Base-by-base conservation (phyloP, 1,140 invertebrate species). In the Caenorhabditis latens region DNA sequence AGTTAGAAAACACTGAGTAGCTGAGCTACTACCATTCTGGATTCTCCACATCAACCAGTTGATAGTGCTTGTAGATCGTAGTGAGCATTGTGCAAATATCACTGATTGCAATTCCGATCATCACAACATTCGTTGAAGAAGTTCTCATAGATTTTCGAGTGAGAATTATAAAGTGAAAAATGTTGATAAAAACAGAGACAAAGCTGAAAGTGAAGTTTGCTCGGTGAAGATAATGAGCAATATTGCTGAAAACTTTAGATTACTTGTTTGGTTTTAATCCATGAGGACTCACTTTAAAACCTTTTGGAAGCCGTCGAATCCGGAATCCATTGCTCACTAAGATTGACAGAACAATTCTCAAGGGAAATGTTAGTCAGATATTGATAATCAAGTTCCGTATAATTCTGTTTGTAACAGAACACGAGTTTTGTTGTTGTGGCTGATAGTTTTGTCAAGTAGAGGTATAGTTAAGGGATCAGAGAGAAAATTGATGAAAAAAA, bases 51-150 rank as follows among this genome's bases (percentile, higher is more conserved):
- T 71, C 65, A 5, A 71, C 42, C 19, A 71, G 14, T 14, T 46
- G 19, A 46, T 71, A 71, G 46, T 71, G 43, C 4, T 71, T 71
- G 42, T 71, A 71, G 16, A 71, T 71, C 16, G 43, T 71, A 5
- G 42, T 71, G 42, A 71, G 42, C 65, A 71, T 71, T n/a, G 65
- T 71, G n/a, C 9, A 71, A 46, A 48, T 71, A 46, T 71, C 65
- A 46, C 42, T 46, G 19, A 71, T 46, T 8, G 65, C 65, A 11
- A 71, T 71, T 19, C 40, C 42, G 5, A 71, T 71, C 65, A 71
- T 71, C 8, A 46, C n/a, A 4, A 71, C 65, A 48, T 71, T 71
- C 14, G 65, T 71, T 6, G 65, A 71, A 8, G 42, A 46, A 5
- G 65, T 71, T 46, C 65, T 43, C 65, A 71, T 71, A 46, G 40